These are phyloP conservation scores for Brachionus sp. DNA, from an alignment of 1,140 invertebrate species.

Conservation along the genomic window DNA sequence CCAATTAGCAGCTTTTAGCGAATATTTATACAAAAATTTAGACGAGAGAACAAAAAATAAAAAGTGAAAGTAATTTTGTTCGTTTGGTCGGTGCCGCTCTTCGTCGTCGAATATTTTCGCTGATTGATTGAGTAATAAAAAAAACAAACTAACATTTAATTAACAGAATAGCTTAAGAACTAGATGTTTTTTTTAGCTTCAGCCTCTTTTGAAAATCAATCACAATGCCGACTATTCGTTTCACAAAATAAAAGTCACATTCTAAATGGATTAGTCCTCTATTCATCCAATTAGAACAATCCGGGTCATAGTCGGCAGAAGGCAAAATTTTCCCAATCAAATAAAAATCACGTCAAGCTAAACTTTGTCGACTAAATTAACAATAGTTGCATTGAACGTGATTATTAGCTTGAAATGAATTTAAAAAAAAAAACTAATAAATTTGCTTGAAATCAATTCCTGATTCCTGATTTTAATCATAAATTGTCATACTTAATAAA, in stretches of 20 bases:
- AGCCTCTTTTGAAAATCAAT: neutral
- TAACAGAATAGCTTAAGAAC: slow-evolving; percentile 18
- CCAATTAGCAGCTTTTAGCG: slow-evolving; percentile 34
- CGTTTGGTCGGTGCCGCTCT: neutral
- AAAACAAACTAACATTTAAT: slow-evolving; percentile 42
- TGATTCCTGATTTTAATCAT: slow-evolving; percentile 14
- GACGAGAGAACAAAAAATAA: neutral
- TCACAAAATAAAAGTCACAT: slow-evolving; percentile 5
- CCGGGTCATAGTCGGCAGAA: slow-evolving; percentile 9
- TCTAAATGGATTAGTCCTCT: neutral
- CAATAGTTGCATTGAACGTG: neutral
- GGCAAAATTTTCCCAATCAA: neutral
- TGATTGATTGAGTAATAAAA: slow-evolving; percentile 45
- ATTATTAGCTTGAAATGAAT: neutral
- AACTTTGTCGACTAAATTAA: neutral
- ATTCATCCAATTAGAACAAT: neutral
- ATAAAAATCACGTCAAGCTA: slow-evolving; percentile 9
- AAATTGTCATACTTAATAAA: slow-evolving; percentile 21
- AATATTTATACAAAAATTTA: slow-evolving; percentile 25
- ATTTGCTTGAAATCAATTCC: slow-evolving; percentile 34
- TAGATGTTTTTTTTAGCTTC: neutral
- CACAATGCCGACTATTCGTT: neutral
- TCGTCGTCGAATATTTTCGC: neutral
- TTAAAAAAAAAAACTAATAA: slow-evolving; percentile 16
- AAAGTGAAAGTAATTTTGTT: neutral